A percentile compares a stretch with the other conserved stretches of the same genome.
These are phyloP conservation scores for Phoebastria nigripes DNA, from an alignment of 2,797 vertebrate species.

Conservation along the genomic window DNA sequence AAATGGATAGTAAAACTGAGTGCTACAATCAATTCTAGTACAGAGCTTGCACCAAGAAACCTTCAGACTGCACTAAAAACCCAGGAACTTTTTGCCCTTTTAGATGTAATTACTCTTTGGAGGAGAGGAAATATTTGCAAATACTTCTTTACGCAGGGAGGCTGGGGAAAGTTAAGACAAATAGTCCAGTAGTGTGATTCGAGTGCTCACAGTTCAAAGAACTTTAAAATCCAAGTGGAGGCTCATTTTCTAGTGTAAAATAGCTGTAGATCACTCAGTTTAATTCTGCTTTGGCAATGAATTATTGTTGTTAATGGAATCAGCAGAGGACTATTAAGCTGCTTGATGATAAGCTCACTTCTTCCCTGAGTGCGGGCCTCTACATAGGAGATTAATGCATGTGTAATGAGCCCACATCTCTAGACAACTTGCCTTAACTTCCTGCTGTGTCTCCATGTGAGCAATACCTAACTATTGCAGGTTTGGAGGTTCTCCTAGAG, in stretches of 20 bases:
- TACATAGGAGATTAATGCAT: not conserved
- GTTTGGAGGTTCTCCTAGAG: not conserved
- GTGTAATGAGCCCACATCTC: not conserved
- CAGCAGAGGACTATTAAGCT: not conserved
- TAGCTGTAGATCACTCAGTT: not conserved
- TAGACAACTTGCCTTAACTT: not conserved
- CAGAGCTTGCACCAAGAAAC: not conserved
- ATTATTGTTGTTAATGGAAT: not conserved
- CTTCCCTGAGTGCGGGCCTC: not conserved
- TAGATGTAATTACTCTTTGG: not conserved
- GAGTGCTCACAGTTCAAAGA: not conserved
- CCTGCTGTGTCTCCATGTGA: not conserved
- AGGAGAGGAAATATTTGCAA: constrained; percentile 12
- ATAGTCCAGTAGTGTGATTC: not conserved
- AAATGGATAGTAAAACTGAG: constrained; percentile 20
- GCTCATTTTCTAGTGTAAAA: not conserved
- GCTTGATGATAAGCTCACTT: not conserved
- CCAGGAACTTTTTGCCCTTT: not conserved
- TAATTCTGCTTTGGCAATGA: not conserved
- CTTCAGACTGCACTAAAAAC: not conserved
- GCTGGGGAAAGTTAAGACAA: not conserved
- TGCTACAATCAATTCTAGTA: not conserved
- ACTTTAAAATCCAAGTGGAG: not conserved
- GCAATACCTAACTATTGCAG: not conserved
- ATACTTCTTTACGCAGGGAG: not conserved